Conservation (phyloP, 2,888 invertebrate genomes). For the Nemotelus pantherinus region DNA sequence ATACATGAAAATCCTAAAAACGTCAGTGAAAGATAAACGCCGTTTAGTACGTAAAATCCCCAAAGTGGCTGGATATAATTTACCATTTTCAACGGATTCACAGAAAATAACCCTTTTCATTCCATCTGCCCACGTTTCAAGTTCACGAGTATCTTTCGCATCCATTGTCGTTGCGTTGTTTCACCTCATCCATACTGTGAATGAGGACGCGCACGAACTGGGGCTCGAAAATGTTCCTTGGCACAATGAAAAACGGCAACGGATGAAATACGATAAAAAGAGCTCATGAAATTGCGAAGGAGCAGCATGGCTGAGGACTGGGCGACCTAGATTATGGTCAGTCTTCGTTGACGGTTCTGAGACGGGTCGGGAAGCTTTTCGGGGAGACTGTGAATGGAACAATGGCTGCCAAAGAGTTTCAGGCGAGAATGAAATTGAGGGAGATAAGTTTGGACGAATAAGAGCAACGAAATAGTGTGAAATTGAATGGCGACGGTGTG, state of each 20-base stretch:
- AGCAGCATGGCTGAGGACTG: not conserved
- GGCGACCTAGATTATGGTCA: not conserved
- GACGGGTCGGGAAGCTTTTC: not conserved
- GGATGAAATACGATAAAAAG: conserved; percentile 1
- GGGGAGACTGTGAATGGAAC: not conserved
- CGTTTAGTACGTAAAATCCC: conserved; percentile 52
- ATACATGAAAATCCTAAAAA: conserved; percentile 52
- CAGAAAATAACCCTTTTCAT: conserved; percentile 33
- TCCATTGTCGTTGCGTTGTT: no score
- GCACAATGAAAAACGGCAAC: conserved; percentile 6
- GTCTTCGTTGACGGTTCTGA: not conserved
- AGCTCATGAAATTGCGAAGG: not conserved
- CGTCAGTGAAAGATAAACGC: conserved; percentile 52
- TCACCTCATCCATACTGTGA: not conserved
- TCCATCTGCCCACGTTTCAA: not conserved
- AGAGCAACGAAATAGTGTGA: conserved; percentile 1
- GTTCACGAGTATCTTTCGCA: not conserved
- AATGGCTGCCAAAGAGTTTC: not conserved
- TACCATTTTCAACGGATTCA: conserved; percentile 23
- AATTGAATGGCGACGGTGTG: not conserved
- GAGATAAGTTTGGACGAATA: not conserved
- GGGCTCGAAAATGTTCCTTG: not conserved
- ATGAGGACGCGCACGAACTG: conserved; percentile 21
- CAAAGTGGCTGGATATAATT: conserved; percentile 49
- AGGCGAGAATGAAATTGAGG: conserved; percentile 8